Evolutionary conservation across 2,888 invertebrate species (phyloP).

Genomic region (Drosophila yooni): DNA sequence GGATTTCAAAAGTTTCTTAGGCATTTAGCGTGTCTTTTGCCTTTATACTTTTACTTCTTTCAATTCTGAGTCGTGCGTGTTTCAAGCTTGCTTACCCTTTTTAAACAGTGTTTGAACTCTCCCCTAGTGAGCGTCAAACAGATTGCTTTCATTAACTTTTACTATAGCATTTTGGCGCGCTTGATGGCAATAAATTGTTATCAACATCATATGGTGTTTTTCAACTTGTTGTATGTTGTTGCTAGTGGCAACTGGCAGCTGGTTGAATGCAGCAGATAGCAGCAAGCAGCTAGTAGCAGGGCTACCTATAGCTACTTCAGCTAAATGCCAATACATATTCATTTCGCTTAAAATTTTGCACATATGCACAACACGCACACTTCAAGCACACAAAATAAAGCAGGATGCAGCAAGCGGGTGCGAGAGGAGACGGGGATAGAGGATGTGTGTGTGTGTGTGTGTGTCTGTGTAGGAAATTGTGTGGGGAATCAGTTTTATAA

Average conservation of each 20-base stretch:
- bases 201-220: slow-evolving; percentile 59
- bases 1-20: not conserved
- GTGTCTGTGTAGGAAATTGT: slow-evolving; percentile 67
- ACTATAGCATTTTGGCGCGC: slow-evolving; percentile 75
- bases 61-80: not conserved
- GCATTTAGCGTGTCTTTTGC: not conserved
- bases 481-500: slow-evolving; percentile 80
- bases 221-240: slow-evolving; percentile 29
- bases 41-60: not conserved
- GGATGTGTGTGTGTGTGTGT: not conserved
- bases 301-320: slow-evolving; percentile 71
- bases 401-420: slow-evolving; percentile 9
- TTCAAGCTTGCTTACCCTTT: slow-evolving; percentile 19
- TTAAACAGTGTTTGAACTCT: slow-evolving; percentile 29
- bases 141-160: slow-evolving; percentile 80
- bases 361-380: slow-evolving; percentile 71
- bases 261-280: slow-evolving; percentile 22
- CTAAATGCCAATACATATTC: slow-evolving; percentile 79
- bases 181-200: slow-evolving; percentile 76
- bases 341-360: slow-evolving; percentile 76
- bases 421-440: not conserved
- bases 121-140: slow-evolving; percentile 50
- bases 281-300: not conserved
- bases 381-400: slow-evolving; percentile 19
- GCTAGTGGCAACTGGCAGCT: slow-evolving; percentile 42